Evolutionary conservation across 2,797 vertebrate genomes (phyloP).

Genomic region (Ambastaia sidthimunki): DNA sequence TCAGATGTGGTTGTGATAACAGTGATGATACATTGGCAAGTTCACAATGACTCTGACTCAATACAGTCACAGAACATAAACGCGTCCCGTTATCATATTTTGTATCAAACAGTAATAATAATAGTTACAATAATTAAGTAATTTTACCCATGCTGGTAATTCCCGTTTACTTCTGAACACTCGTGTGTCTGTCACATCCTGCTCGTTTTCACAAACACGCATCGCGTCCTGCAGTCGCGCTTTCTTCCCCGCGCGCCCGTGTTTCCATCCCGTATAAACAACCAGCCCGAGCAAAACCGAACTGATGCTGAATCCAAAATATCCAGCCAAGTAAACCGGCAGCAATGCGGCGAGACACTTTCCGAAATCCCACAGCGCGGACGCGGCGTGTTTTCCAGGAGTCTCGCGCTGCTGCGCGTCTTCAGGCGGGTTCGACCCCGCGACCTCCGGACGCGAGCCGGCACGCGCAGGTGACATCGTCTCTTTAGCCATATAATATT

Average conservation of each 20-base stretch:
- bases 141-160: constrained; percentile 81
- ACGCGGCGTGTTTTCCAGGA: constrained; percentile 70
- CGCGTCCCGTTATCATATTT: too few relatives aligned
- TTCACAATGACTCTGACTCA: too few relatives aligned
- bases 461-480: constrained; percentile 71
- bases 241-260: constrained; percentile 75
- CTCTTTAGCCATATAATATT: constrained; percentile 38
- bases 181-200: constrained; percentile 68
- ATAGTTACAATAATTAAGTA: too few relatives aligned
- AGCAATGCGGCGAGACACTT: constrained; percentile 77
- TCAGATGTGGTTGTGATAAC: too few relatives aligned
- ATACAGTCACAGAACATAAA: too few relatives aligned
- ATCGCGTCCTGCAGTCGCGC: constrained; percentile 76
- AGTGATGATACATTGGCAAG: too few relatives aligned
- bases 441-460: constrained; percentile 56
- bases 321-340: constrained; percentile 83
- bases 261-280: constrained; percentile 82
- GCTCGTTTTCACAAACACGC: constrained; percentile 79
- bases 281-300: constrained; percentile 76
- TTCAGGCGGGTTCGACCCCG: constrained; percentile 60
- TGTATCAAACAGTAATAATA: too few relatives aligned
- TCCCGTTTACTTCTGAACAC: constrained; percentile 72
- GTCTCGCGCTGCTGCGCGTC: constrained; percentile 46
- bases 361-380: constrained; percentile 76
- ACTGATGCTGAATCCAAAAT: constrained; percentile 78